Base-by-base conservation (phyloP, 2,113 vertebrate species). In the Menura novaehollandiae region DNA sequence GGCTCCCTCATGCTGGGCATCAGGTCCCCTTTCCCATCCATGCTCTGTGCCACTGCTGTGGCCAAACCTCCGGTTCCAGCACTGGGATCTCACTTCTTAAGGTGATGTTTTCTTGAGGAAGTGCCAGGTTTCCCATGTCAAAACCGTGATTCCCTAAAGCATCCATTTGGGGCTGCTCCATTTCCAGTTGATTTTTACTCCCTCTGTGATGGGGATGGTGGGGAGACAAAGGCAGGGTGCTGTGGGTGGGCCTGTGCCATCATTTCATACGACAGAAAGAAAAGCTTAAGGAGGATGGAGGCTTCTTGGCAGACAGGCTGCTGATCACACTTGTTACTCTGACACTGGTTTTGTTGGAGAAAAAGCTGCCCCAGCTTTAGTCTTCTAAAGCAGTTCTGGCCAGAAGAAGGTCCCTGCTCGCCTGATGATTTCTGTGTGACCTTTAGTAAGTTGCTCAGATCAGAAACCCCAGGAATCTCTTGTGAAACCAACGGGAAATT, bases 11-110 rank as follows among this genome's bases (percentile, higher is more conserved):
- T 44, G 24, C 35, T 63, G 41, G n/a, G 11, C 71, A 26, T 22
- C 4, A 14, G 56, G 19, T 41, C 5, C 32, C 35, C 22, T 76
- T 75, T 71, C 20, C 41, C 53, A 14, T 3, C 0, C 0, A 81
- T 44, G 37, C 39, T 11, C 1, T 47, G 13, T 58, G 37, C 39
- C 46, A 15, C n/a, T 21, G 18, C 0, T 1, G 22, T 22, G 39
- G 44, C 59, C 8, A 4, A 66, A 35, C 5, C 35, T 47, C 60
- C 5, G 4, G 13, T 30, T 43, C 30, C 52, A 17, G 18, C 10
- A 24, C 60, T 22, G 43, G 14, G 41, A 35, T 46, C 37, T 85
- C 71, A 2, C 43, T 83, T 39, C 35, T 27, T 24, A 27, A 62
- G 7, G 20, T 46, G 59, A 4, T 0, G 0, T 73, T 87, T 49